phyloP scores from a whole-genome alignment of 2,888 invertebrate species.

The Leuctra nigra region DNA sequence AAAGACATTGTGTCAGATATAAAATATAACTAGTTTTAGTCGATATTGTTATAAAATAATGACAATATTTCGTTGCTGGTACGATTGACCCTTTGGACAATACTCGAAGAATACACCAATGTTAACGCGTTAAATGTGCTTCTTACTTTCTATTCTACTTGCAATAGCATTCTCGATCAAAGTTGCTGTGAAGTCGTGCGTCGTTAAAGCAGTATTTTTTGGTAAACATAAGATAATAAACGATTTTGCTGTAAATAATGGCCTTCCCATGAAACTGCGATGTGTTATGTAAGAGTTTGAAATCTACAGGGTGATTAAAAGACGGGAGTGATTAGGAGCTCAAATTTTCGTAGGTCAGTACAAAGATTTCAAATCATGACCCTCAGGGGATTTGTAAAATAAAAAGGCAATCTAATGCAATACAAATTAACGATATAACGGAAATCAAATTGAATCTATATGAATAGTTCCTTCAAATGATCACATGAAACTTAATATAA shows the following conservation, averaged over 20 bases:
- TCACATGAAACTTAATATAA: background rate
- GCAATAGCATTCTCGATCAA: slow-evolving; percentile 5
- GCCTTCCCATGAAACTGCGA: background rate
- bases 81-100: background rate
- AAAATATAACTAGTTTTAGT: too few relatives aligned
- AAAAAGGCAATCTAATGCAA: too few relatives aligned
- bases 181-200: background rate
- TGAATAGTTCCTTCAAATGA: background rate
- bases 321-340: background rate
- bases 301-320: slow-evolving; percentile 10
- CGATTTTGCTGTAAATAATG: slow-evolving; percentile 9
- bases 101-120: slow-evolving; percentile 17
- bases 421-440: too few relatives aligned
- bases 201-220: slow-evolving; percentile 1
- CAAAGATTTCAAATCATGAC: background rate
- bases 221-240: background rate
- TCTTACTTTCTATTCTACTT: background rate
- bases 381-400: too few relatives aligned
- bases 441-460: too few relatives aligned
- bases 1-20: too few relatives aligned
- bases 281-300: background rate
- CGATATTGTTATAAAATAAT: too few relatives aligned
- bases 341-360: background rate
- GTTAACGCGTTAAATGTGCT: slow-evolving; percentile 7
- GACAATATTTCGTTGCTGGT: too few relatives aligned